Base-by-base conservation (phyloP, 2,797 vertebrate species). In the Lindbergichthys nudifrons region DNA sequence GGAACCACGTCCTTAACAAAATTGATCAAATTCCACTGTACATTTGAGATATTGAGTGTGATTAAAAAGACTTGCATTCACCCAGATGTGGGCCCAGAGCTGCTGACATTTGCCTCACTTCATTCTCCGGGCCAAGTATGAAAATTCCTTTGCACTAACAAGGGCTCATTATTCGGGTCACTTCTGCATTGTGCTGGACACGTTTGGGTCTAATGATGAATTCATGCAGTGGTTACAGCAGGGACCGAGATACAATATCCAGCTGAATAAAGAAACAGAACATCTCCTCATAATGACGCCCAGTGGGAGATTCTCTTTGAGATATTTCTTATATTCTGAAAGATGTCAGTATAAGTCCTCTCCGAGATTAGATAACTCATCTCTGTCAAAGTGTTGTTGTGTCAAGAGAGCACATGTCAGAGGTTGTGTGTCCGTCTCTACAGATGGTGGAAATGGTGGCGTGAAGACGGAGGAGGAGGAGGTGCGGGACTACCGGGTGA, bases 401-500 rank as follows among this genome's bases (percentile, higher is more conserved):
- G 26, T 70, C 23, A 39, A 60, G 13, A 57, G 9, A 54, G 54
- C 43, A 54, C 36, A 61, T 39, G 73, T 70, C 52, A 68, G 65
- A 54, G 73, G 56, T 63, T 51, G 46, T 58, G 50, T 14, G 21
- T 39, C 5, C 82, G 45, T 83, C 5, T 71, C 46, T 48, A 21
- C 82, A 94, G 94, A 88, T 50, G 81, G 81, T 3, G 65, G 63
- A 15, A 64, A 61, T 19, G 70, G 50, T 6, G 39, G 65, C 3
- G 71, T 58, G 48, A 74, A 51, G 45, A 89, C 79, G 30, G 96
- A 96, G 78, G 94, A 94, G 81, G 94, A 95, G 67, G 96, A 96
- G 81, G 90, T 96, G 77, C 89, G 32, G 53, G 95, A 95, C 65
- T 95, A 96, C 82, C 88, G 93, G n/a, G 89, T 96, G 39, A 96